Evolutionary conservation across 2,888 invertebrate species (phyloP), one percentile per base, ranked within the genome.

Genomic region (Malachius bipustulatus): DNA sequence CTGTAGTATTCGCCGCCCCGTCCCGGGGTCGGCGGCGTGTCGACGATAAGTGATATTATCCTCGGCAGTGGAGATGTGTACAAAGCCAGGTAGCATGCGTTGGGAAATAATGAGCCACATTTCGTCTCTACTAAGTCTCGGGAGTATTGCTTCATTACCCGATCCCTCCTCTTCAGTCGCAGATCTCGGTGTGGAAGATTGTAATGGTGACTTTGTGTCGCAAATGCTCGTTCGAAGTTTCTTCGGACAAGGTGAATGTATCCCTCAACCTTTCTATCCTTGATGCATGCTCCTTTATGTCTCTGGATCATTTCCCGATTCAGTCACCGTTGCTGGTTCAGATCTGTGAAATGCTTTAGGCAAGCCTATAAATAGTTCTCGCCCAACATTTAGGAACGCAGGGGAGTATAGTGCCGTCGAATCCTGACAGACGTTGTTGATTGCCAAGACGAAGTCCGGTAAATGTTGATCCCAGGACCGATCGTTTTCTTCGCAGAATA

Each of bases 171-270:
- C 6, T 19, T 19, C 24, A 19, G 24, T 19, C n/a, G 6, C n/a
- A 19, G n/a, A 19, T 19, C 6, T 6, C 24, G 24, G 24, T 19
- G 24, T 19, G 6, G 24, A 19, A 19, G 24, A n/a, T 19, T 6
- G 24, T n/a, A 19, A n/a, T 19, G 24, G 24, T 19, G 24, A 19
- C 24, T 19, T n/a, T 19, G 24, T 19, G 24, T 6, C 24, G 24
- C n/a, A n/a, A 19, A 19, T 19, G 24, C 24, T 6, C n/a, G 6
- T n/a, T 8, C 24, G 6, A 19, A n/a, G n/a, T 19, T 19, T 6
- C n/a, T 6, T 8, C 24, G 24, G 6, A 19, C 6, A 8, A 19
- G n/a, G 6, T 8, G n/a, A 19, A 19, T 6, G 24, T 19, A n/a
- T 19, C 24, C 24, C n/a, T 6, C 6, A 19, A 19, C n/a, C n/a